A percentile compares a stretch with the other conserved stretches of the same genome.
Conservation (phyloP, 92 coral and sea anemone genomes). For the Parazoanthus atlanticus region DNA sequence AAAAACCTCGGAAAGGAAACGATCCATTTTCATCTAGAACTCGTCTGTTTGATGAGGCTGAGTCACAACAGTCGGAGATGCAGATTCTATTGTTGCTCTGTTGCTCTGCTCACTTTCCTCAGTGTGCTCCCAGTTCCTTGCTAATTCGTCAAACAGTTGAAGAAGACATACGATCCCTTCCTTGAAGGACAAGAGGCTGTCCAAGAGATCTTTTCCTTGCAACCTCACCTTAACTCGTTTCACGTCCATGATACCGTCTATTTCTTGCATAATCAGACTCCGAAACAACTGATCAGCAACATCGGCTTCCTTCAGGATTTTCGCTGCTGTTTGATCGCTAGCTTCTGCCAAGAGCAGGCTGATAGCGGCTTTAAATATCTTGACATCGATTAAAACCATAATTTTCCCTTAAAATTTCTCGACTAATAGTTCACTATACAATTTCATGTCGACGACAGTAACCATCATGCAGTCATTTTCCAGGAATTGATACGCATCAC, state of each 20-base stretch:
- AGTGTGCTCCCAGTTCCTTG: neutral
- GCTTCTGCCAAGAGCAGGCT: neutral
- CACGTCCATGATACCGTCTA: neutral
- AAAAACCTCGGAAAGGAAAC: neutral
- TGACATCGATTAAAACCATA: neutral
- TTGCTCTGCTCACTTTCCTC: neutral
- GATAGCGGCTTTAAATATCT: neutral
- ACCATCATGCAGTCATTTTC: neutral
- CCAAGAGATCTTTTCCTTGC: neutral
- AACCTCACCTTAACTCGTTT: no score
- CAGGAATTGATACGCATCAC: neutral
- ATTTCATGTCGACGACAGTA: no score
- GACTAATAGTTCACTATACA: no score
- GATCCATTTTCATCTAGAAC: neutral
- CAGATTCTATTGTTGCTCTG: neutral
- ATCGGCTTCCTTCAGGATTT: neutral
- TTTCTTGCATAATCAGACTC: neutral
- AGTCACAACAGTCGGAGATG: neutral
- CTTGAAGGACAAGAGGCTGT: neutral
- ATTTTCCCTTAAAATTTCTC: neutral
- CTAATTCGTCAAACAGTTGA: neutral
- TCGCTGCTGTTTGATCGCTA: neutral
- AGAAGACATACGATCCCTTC: neutral
- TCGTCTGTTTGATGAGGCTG: neutral
- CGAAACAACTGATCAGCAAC: neutral